Conservation (phyloP, 1,140 invertebrate species). For the Drosophila santomea region DNA sequence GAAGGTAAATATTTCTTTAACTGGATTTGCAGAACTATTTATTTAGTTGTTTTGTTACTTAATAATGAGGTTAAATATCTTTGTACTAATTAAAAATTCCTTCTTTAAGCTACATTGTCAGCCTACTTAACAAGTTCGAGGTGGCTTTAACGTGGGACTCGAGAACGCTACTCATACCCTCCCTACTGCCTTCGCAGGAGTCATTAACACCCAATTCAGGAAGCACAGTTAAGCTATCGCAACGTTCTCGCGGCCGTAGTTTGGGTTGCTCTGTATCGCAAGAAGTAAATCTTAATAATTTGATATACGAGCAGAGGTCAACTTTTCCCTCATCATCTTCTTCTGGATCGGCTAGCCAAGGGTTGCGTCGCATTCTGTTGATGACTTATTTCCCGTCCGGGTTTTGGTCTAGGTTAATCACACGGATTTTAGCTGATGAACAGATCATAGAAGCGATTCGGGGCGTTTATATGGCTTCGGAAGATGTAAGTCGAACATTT, state of each 20-base stretch:
- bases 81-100: slow-evolving; percentile 7
- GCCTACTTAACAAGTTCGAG: slow-evolving; percentile 98
- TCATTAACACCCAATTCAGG: slow-evolving; percentile 86
- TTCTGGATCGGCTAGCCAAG: slow-evolving; percentile 13
- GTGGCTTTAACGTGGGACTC: slow-evolving; percentile 98
- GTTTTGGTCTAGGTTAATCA: slow-evolving; percentile 98
- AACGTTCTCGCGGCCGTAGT: slow-evolving; percentile 88
- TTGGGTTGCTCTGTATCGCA: slow-evolving; percentile 74
- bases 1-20: slow-evolving; percentile 60
- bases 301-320: slow-evolving; percentile 65
- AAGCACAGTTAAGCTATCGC: slow-evolving; percentile 87
- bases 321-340: slow-evolving; percentile 16
- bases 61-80: background rate
- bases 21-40: background rate
- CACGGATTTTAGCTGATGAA: slow-evolving; percentile 95
- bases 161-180: slow-evolving; percentile 95
- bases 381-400: slow-evolving; percentile 99
- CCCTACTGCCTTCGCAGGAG: slow-evolving; percentile 92
- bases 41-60: no score
- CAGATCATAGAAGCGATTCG: slow-evolving; percentile 92
- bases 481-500: slow-evolving; percentile 56
- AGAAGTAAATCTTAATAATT: slow-evolving; percentile 70
- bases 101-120: slow-evolving; percentile 90
- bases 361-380: slow-evolving; percentile 88
- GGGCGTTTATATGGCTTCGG: slow-evolving; percentile 52